Evolutionary conservation across 2,888 invertebrate species (phyloP).

Genomic region (Gymnosoma rotundatum): DNA sequence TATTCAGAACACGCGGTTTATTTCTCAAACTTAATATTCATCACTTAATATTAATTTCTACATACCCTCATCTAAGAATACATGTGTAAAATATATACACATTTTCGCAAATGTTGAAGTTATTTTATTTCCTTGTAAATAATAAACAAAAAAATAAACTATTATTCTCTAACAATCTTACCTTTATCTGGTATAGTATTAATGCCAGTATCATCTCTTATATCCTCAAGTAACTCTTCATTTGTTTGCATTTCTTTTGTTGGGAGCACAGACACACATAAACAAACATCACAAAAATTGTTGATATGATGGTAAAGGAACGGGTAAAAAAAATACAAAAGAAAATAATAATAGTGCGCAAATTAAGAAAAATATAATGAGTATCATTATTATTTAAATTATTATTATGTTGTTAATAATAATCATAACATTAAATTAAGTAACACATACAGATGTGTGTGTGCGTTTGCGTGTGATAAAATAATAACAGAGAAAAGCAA

Average conservation of each 20-base stretch:
- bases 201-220: constrained; percentile 81
- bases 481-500: too few relatives aligned
- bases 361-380: constrained; percentile 46
- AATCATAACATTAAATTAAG: neutral
- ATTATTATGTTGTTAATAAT: constrained; percentile 8
- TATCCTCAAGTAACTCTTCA: constrained; percentile 81
- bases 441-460: neutral
- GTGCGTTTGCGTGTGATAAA: neutral
- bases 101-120: too few relatives aligned
- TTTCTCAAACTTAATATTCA: too few relatives aligned
- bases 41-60: too few relatives aligned
- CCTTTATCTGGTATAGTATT: constrained; percentile 82
- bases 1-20: too few relatives aligned
- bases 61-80: too few relatives aligned
- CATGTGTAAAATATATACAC: too few relatives aligned
- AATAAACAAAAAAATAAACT: too few relatives aligned
- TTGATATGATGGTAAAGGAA: neutral
- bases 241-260: constrained; percentile 81
- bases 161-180: constrained; percentile 71
- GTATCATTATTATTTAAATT: constrained; percentile 39
- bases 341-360: neutral
- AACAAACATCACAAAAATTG: neutral
- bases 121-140: too few relatives aligned
- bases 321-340: neutral
- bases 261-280: neutral